These are phyloP conservation scores for Parasteatoda lunata DNA, from an alignment of 2,888 invertebrate genomes.

Conservation along the genomic window DNA sequence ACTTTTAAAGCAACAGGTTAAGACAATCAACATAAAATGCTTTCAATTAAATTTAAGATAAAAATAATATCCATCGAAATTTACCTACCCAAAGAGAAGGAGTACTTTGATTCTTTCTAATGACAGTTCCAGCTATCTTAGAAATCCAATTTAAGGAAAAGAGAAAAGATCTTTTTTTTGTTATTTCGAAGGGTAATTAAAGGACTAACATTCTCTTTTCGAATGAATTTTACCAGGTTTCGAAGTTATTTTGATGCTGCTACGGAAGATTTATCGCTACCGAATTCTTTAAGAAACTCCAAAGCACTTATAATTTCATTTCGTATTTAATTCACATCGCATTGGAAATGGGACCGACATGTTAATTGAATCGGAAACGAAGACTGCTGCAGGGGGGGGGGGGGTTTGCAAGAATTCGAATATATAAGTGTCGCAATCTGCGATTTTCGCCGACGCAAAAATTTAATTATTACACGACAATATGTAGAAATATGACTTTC, in stretches of 20 bases:
- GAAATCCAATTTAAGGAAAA: not conserved
- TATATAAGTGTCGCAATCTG: not conserved
- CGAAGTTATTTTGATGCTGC: not conserved
- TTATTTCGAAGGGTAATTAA: slow-evolving; percentile 41
- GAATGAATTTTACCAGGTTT: not conserved
- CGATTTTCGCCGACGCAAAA: not conserved
- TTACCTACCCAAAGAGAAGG: not conserved
- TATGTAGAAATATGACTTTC: too few relatives aligned
- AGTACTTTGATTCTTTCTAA: not conserved
- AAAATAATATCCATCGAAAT: slow-evolving; percentile 14
- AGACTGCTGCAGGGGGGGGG: not conserved
- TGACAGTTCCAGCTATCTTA: not conserved
- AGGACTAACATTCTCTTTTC: slow-evolving; percentile 28
- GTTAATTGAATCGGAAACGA: slow-evolving; percentile 55
- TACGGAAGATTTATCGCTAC: slow-evolving; percentile 22
- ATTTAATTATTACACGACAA: too few relatives aligned
- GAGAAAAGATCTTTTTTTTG: slow-evolving; percentile 1
- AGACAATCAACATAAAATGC: not conserved
- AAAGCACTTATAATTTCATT: slow-evolving; percentile 50
- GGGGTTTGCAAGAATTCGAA: not conserved
- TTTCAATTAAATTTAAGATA: slow-evolving; percentile 21
- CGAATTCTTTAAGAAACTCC: slow-evolving; percentile 1
- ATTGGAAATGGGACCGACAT: slow-evolving; percentile 28
- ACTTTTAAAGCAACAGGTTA: not conserved
- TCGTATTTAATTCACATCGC: slow-evolving; percentile 35